These are phyloP conservation scores for Saguinus midas DNA, from an alignment of 2,113 vertebrate species.

Conservation along the genomic window DNA sequence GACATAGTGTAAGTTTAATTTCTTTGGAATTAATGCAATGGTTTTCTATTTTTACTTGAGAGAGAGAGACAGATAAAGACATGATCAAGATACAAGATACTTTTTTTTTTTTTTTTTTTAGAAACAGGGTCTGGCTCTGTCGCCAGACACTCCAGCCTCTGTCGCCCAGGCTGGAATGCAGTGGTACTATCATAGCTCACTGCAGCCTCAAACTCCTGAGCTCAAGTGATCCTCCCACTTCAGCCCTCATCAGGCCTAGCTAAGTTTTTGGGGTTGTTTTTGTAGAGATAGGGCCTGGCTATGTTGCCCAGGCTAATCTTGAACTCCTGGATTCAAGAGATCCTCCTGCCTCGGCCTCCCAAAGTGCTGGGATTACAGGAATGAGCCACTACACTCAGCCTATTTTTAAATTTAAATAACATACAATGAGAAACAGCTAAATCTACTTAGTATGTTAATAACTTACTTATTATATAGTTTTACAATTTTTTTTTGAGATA, in stretches of 20 bases:
- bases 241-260: not conserved
- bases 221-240: not conserved
- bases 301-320: not conserved
- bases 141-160: not conserved
- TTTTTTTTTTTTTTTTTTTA: not conserved
- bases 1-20: not conserved
- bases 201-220: not conserved
- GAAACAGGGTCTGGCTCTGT: not conserved
- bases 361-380: not conserved
- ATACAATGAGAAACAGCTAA: constrained; percentile 10
- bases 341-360: not conserved
- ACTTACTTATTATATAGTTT: not conserved
- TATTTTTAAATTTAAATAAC: not conserved
- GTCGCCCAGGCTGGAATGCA: not conserved
- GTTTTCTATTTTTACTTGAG: not conserved
- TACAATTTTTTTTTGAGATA: not conserved
- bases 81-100: not conserved
- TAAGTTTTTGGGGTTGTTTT: not conserved
- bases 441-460: not conserved
- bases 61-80: not conserved
- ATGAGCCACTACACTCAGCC: not conserved
- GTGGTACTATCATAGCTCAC: not conserved
- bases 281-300: not conserved
- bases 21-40: not conserved
- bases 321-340: not conserved